Percentiles rank a stretch among this genome's conserved stretches.
These are phyloP conservation scores for Enteromius mattozi DNA, from an alignment of 2,797 vertebrate genomes.

Conservation along the genomic window DNA sequence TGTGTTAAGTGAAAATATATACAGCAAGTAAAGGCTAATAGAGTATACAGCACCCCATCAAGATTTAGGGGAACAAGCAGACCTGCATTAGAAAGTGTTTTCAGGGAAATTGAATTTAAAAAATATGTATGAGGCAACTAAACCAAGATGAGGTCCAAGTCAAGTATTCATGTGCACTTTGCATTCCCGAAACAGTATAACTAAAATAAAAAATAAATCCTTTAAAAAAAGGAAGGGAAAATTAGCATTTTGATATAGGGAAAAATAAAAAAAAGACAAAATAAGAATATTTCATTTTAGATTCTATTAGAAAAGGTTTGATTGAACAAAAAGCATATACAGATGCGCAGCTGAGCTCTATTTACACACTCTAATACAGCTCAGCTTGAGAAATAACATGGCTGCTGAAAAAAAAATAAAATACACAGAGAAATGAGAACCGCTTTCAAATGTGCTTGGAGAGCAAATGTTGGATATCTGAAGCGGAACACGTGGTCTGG, in stretches of 20 bases:
- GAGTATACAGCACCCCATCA: constrained; percentile 25
- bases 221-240: background rate
- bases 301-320: background rate
- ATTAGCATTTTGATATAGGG: too few relatives aligned
- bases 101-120: background rate
- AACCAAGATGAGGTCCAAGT: background rate
- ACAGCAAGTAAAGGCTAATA: constrained; percentile 38
- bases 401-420: constrained; percentile 50
- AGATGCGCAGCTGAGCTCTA: background rate
- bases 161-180: background rate
- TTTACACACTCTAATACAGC: constrained; percentile 24
- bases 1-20: constrained; percentile 38
- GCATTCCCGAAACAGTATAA: background rate
- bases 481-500: constrained; percentile 67
- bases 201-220: background rate
- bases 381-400: constrained; percentile 61
- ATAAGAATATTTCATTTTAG: background rate
- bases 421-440: constrained; percentile 51
- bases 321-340: constrained; percentile 23
- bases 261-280: background rate
- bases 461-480: constrained; percentile 71
- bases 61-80: constrained; percentile 24
- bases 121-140: background rate
- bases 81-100: constrained; percentile 23
- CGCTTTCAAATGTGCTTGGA: constrained; percentile 67